Evolutionary conservation across 2,797 vertebrate genomes (phyloP).

Genomic region (Fringilla coelebs): DNA sequence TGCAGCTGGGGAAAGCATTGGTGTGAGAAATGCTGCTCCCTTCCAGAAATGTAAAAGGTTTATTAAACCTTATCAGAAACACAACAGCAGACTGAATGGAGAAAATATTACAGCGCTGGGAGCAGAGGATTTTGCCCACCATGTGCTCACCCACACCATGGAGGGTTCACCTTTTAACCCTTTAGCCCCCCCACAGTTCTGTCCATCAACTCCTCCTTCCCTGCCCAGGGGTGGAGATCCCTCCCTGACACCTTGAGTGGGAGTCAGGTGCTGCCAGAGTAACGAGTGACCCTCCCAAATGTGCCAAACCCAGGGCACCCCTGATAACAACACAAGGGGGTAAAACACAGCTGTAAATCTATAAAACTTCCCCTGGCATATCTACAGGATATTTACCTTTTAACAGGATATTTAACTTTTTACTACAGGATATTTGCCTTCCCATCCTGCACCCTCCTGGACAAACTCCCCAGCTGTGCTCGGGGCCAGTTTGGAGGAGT

Average conservation of each 20-base stretch:
- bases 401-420: background rate
- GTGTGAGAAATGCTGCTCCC: background rate
- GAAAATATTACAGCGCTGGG: too few species aligned
- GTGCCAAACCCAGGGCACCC: background rate
- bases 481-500: background rate
- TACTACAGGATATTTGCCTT: background rate
- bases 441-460: background rate
- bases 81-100: too few species aligned
- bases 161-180: too few species aligned
- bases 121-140: too few species aligned
- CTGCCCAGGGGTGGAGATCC: background rate
- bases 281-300: background rate
- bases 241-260: background rate
- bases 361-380: background rate
- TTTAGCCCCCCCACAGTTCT: too few species aligned
- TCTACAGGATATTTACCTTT: background rate
- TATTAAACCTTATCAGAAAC: background rate
- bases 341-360: background rate
- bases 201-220: too few species aligned
- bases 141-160: too few species aligned
- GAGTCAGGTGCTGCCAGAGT: background rate
- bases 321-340: background rate
- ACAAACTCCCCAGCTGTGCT: background rate
- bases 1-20: fast-evolving
- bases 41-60: background rate